Percentiles rank a stretch among this genome's conserved stretches.
These are phyloP conservation scores for Aphodius sticticus DNA, from an alignment of 2,888 invertebrate species.

Conservation along the genomic window DNA sequence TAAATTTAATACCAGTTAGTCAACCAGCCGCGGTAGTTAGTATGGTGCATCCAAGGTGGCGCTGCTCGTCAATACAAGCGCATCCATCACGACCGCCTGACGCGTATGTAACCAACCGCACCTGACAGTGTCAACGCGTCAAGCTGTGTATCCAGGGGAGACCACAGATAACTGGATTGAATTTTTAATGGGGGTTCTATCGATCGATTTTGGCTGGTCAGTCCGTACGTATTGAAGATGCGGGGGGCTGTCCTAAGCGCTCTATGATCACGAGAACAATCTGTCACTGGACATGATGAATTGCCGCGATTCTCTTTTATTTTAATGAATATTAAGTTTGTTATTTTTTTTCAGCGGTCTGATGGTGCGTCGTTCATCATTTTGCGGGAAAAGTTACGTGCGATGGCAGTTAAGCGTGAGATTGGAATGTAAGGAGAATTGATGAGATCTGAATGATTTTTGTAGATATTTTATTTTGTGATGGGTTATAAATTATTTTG, in stretches of 20 bases:
- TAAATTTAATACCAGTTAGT: conserved; percentile 43
- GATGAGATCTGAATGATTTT: not conserved
- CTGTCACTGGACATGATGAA: not conserved
- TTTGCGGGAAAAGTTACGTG: not conserved
- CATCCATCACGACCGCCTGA: conserved; percentile 56
- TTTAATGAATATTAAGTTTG: conserved; percentile 4
- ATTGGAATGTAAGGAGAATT: not conserved
- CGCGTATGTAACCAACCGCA: conserved; percentile 58
- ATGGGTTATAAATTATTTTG: too few species aligned
- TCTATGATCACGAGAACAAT: not conserved
- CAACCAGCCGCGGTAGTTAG: conserved; percentile 44
- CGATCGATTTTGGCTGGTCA: not conserved
- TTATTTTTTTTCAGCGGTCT: not conserved
- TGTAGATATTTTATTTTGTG: too few species aligned
- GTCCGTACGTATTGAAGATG: not conserved
- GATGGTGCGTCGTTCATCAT: not conserved
- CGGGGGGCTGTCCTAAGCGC: not conserved
- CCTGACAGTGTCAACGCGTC: conserved; percentile 56
- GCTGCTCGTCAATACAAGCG: conserved; percentile 56
- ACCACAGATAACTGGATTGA: conserved; percentile 24
- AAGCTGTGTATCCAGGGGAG: conserved; percentile 37
- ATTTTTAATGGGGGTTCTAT: conserved; percentile 14
- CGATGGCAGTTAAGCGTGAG: not conserved
- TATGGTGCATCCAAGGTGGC: conserved; percentile 37
- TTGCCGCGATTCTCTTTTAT: not conserved